Conservation (phyloP, 2,797 vertebrate genomes). For the Centropyge bicolor region DNA sequence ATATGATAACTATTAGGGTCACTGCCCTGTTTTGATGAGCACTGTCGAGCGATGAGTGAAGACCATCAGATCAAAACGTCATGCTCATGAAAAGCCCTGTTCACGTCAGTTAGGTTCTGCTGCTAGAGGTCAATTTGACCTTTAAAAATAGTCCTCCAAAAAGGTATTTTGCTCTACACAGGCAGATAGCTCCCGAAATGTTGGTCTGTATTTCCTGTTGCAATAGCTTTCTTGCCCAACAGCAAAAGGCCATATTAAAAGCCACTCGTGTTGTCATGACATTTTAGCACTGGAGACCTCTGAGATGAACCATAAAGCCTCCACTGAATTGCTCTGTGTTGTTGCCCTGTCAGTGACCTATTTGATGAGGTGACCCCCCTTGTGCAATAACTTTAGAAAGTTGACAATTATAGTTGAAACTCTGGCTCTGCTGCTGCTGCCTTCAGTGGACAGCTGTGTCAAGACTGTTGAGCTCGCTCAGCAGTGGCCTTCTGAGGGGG, state of each 20-base stretch:
- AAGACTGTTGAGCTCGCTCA: background rate
- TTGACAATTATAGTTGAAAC: conserved; percentile 24
- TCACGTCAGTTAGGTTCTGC: background rate
- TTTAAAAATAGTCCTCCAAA: background rate
- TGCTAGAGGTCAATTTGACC: background rate
- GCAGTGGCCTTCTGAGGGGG: background rate
- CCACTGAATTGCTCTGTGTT: background rate
- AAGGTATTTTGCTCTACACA: background rate
- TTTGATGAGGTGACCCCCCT: conserved; percentile 21
- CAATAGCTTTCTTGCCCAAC: background rate
- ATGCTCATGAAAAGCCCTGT: background rate
- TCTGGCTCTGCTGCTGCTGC: background rate
- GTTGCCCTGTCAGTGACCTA: conserved; percentile 27
- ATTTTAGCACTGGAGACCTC: conserved; percentile 51
- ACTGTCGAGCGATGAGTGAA: background rate
- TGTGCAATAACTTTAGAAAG: conserved; percentile 43
- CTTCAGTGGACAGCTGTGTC: background rate
- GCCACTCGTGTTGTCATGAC: conserved; percentile 49
- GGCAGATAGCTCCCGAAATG: background rate
- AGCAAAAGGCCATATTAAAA: conserved; percentile 50
- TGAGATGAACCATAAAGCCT: conserved; percentile 31
- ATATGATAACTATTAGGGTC: background rate
- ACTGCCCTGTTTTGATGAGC: background rate
- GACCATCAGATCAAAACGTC: background rate
- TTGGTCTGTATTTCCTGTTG: conserved; percentile 3